These are phyloP conservation scores for Taeniopygia guttata DNA, from an alignment of 2,797 vertebrate genomes.

Conservation along the genomic window DNA sequence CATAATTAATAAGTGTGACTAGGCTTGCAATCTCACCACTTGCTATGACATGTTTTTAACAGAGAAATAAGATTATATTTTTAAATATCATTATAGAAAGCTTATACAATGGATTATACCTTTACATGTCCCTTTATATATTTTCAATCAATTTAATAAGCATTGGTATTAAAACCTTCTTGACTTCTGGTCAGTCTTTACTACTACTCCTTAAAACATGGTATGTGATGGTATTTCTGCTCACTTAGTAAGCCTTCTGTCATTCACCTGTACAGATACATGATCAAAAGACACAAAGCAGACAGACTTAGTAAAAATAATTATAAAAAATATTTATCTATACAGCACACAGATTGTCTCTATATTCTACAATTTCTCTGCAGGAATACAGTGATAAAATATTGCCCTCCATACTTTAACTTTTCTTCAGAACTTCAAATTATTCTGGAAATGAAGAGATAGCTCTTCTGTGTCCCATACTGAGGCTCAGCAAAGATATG, in stretches of 20 bases:
- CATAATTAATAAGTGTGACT: constrained; percentile 71
- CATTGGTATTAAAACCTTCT: neutral
- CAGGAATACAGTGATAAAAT: neutral
- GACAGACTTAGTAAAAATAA: neutral
- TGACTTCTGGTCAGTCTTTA: neutral
- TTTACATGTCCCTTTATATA: neutral
- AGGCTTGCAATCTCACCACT: constrained; percentile 58
- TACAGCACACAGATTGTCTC: rapidly evolving
- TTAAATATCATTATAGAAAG: neutral
- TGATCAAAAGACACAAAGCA: neutral
- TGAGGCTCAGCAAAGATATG: neutral
- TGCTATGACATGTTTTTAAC: constrained; percentile 9
- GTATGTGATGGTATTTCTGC: neutral
- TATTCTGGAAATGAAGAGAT: neutral
- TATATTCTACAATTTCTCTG: neutral
- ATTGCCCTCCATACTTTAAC: neutral
- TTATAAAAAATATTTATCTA: neutral
- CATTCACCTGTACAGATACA: neutral
- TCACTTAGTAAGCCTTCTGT: neutral
- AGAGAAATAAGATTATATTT: constrained; percentile 35
- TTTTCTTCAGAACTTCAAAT: neutral
- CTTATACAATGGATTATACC: neutral
- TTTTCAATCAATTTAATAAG: neutral
- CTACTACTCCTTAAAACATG: neutral
- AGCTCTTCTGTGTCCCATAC: neutral